These are phyloP conservation scores for Vidua macroura DNA, from an alignment of 2,113 vertebrate genomes.

Conservation along the genomic window DNA sequence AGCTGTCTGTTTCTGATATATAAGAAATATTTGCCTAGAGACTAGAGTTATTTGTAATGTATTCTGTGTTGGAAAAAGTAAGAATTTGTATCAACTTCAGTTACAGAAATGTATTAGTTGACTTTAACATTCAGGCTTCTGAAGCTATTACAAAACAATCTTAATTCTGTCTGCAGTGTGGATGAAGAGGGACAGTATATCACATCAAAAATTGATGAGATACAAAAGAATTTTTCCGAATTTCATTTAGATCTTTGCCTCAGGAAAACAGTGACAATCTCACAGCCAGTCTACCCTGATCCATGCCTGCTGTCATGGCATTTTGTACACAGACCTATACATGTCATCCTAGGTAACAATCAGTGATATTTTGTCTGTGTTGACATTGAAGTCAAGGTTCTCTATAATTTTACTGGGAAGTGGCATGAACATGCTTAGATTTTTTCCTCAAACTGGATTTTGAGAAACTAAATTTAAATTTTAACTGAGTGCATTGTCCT, in stretches of 20 bases:
- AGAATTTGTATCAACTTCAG: not conserved
- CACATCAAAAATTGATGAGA: not conserved
- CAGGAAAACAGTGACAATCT: not conserved
- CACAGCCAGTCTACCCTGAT: not conserved
- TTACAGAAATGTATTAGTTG: not conserved
- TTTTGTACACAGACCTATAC: not conserved
- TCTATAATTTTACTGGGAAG: not conserved
- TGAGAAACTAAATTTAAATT: not conserved
- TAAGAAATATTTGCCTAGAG: not conserved
- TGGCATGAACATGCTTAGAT: not conserved
- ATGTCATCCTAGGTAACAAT: not conserved
- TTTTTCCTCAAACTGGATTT: not conserved
- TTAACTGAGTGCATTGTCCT: not conserved
- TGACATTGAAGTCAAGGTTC: not conserved
- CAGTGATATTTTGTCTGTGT: not conserved
- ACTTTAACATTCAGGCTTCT: not conserved
- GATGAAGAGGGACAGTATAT: not conserved
- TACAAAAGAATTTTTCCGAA: not conserved
- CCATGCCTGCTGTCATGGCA: not conserved
- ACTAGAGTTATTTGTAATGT: not conserved
- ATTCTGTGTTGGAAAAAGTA: not conserved
- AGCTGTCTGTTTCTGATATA: not conserved
- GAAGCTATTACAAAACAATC: not conserved
- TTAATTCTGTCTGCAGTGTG: not conserved
- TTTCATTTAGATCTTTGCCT: not conserved